These are phyloP conservation scores for Malacoraja senta DNA, from an alignment of 2,797 vertebrate species.

Conservation along the genomic window DNA sequence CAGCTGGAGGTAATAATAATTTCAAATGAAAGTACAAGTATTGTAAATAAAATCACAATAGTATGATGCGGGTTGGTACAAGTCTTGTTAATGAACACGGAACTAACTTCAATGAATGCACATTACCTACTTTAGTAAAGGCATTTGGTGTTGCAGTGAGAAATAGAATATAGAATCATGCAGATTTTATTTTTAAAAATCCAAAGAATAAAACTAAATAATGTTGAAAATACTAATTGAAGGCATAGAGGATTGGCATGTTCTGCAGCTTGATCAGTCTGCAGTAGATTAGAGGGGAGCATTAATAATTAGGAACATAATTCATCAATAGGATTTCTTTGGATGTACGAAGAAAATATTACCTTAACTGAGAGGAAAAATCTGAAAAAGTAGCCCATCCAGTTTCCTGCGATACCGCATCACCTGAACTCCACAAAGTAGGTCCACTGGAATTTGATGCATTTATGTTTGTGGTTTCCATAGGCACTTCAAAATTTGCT, in stretches of 20 bases:
- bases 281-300: not conserved
- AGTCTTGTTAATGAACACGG: not conserved
- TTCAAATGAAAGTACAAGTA: not conserved
- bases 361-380: slow-evolving; percentile 78
- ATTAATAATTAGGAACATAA: slow-evolving; percentile 2
- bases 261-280: not conserved
- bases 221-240: not conserved
- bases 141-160: not conserved
- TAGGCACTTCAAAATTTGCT: slow-evolving; percentile 88
- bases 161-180: not conserved
- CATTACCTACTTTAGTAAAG: not conserved
- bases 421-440: slow-evolving; percentile 74
- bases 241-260: not conserved
- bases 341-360: slow-evolving; percentile 3
- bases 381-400: slow-evolving; percentile 91
- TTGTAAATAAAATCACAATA: not conserved
- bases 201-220: not conserved
- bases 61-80: not conserved
- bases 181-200: not conserved
- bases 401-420: slow-evolving; percentile 65
- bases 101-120: not conserved
- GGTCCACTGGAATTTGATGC: slow-evolving; percentile 66
- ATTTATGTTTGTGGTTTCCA: slow-evolving; percentile 80
- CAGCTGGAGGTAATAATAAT: not conserved
- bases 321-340: no score